phyloP scores from a whole-genome alignment of 2,888 invertebrate genomes.

The Pyralis farinalis region DNA sequence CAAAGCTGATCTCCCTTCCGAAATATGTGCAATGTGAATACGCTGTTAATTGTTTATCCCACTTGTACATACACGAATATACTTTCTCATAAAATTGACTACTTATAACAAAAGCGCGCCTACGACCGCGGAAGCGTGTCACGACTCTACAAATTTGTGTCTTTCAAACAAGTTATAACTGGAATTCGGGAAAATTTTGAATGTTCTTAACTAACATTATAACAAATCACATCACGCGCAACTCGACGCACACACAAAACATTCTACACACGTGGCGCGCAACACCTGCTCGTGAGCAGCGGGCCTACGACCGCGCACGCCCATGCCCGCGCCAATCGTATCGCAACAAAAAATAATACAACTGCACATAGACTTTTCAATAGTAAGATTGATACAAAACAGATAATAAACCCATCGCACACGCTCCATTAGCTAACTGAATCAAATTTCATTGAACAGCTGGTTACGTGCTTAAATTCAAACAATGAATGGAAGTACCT shows the following conservation, averaged over 20 bases:
- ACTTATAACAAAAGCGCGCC: too few species aligned
- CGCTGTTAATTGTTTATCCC: too few species aligned
- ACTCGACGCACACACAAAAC: slow-evolving; percentile 23
- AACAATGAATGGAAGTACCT: slow-evolving; percentile 38
- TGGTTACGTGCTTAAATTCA: slow-evolving; percentile 45
- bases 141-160: slow-evolving; percentile 6
- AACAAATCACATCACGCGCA: slow-evolving; percentile 41
- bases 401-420: slow-evolving; percentile 48
- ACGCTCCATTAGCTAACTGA: slow-evolving; percentile 63
- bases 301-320: slow-evolving; percentile 16
- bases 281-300: slow-evolving; percentile 16
- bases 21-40: too few species aligned
- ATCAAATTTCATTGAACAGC: slow-evolving; percentile 72
- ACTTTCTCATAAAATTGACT: too few species aligned
- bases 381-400: slow-evolving; percentile 35
- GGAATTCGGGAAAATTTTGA: slow-evolving; percentile 16
- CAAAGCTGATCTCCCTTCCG: too few species aligned
- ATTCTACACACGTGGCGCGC: slow-evolving; percentile 24
- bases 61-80: too few species aligned
- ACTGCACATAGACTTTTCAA: slow-evolving; percentile 28
- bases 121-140: neutral
- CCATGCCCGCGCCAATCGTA: slow-evolving; percentile 31
- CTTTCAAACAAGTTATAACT: slow-evolving; percentile 19
- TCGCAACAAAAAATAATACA: slow-evolving; percentile 31
- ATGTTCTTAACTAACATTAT: slow-evolving; percentile 18